phyloP scores from a whole-genome alignment of 2,888 invertebrate genomes.

The Coleophora deauratella region DNA sequence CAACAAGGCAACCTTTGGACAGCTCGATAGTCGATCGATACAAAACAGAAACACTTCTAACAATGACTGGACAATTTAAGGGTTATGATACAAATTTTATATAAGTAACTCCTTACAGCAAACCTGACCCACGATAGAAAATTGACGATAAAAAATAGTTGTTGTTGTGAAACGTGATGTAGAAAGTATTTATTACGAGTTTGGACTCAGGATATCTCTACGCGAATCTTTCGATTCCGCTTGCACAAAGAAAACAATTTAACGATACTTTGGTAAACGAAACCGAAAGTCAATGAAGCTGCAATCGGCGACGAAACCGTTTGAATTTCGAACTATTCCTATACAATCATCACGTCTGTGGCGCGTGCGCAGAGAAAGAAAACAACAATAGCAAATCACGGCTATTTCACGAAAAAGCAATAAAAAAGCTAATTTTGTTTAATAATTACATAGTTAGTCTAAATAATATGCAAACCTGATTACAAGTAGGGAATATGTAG shows the following conservation, averaged over 20 bases:
- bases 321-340: slow-evolving; percentile 22
- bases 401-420: too few relatives aligned
- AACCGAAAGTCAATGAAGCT: slow-evolving; percentile 45
- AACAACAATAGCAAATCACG: slow-evolving; percentile 15
- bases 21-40: slow-evolving; percentile 7
- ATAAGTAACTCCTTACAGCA: slow-evolving; percentile 20
- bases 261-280: slow-evolving; percentile 35
- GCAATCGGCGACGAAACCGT: slow-evolving; percentile 23
- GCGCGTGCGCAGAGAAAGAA: slow-evolving; percentile 44
- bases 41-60: slow-evolving; percentile 43
- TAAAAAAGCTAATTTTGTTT: too few relatives aligned
- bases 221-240: slow-evolving; percentile 26
- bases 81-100: slow-evolving; percentile 28
- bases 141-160: slow-evolving; percentile 8
- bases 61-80: slow-evolving; percentile 41
- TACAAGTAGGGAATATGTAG: too few relatives aligned
- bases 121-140: slow-evolving; percentile 12
- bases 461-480: too few relatives aligned
- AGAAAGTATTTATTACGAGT: slow-evolving; percentile 45
- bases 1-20: slow-evolving; percentile 41
- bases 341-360: slow-evolving; percentile 28
- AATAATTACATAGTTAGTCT: too few relatives aligned
- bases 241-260: slow-evolving; percentile 42
- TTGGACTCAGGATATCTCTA: slow-evolving; percentile 24
- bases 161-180: slow-evolving; percentile 36